These are phyloP conservation scores for Pogoniulus pusillus DNA, from an alignment of 2,797 vertebrate genomes.

Conservation along the genomic window DNA sequence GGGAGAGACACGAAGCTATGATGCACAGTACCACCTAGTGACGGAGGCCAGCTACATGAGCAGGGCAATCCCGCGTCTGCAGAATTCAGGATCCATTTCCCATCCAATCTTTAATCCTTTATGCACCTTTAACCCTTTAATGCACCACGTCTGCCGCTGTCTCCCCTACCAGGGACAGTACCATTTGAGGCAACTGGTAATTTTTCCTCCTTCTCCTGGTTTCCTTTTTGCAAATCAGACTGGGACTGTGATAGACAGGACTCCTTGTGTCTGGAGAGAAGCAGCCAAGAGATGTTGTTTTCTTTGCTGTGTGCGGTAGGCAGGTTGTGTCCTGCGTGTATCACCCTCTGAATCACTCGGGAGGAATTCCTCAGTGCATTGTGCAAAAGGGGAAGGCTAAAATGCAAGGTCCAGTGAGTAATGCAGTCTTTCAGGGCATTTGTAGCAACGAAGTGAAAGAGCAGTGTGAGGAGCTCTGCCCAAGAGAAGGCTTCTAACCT, in stretches of 20 bases:
- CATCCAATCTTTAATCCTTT: not conserved
- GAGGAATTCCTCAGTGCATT: slow-evolving; percentile 41
- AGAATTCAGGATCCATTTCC: not conserved
- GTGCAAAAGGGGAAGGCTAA: not conserved
- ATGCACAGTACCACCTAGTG: slow-evolving; percentile 68
- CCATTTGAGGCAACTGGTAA: not conserved
- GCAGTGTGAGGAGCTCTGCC: slow-evolving; percentile 7
- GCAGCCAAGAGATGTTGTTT: not conserved
- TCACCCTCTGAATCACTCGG: not conserved
- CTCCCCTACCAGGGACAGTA: rapidly evolving
- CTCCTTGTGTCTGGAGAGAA: not conserved
- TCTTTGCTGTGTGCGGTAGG: not conserved
- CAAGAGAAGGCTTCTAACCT: slow-evolving; percentile 45
- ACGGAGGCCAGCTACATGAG: slow-evolving; percentile 12
- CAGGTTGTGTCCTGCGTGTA: not conserved
- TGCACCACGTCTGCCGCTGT: rapidly evolving
- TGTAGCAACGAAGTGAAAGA: slow-evolving; percentile 36
- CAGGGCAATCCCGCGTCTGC: not conserved
- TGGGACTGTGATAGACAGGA: not conserved
- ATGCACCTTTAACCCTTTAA: not conserved
- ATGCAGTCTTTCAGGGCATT: slow-evolving; percentile 44
- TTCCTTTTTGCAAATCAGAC: not conserved
- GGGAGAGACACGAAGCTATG: not conserved
- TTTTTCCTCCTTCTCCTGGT: not conserved
- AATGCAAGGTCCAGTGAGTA: slow-evolving; percentile 48